Percentiles rank a stretch among this genome's conserved stretches.
Conservation (phyloP, 1,140 invertebrate genomes). For the Drosophila cardini region DNA sequence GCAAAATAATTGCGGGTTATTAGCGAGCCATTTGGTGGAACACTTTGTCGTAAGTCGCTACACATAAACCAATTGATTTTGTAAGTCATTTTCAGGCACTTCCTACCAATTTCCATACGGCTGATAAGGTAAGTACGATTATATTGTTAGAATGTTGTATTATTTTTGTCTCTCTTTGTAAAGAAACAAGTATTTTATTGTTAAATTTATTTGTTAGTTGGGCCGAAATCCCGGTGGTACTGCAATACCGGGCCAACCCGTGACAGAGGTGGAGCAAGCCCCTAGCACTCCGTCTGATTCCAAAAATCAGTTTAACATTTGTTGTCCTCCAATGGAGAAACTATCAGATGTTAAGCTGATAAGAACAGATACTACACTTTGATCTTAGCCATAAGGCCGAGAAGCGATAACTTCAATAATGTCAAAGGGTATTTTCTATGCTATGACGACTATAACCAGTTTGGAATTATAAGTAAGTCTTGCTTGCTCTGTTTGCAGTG, state of each 20-base stretch:
- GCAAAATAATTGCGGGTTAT: conserved; percentile 75
- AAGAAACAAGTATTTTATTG: too few relatives aligned
- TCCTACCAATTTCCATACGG: conserved; percentile 1
- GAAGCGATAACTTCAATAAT: conserved; percentile 45
- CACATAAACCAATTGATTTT: conserved; percentile 47
- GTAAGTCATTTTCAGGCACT: background rate
- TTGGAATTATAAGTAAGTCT: too few relatives aligned
- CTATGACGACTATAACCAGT: too few relatives aligned
- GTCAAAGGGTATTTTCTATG: too few relatives aligned
- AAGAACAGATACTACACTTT: conserved; percentile 87
- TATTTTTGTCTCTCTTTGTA: background rate
- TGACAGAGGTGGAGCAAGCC: conserved; percentile 86
- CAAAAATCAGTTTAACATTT: conserved; percentile 89
- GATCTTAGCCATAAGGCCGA: conserved; percentile 85
- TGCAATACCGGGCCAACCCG: conserved; percentile 88
- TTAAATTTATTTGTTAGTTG: conserved; percentile 12
- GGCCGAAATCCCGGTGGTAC: conserved; percentile 77
- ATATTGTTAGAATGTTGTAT: background rate
- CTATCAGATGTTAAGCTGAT: conserved; percentile 89
- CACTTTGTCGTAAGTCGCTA: conserved; percentile 43
- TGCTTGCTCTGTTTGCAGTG: too few relatives aligned
- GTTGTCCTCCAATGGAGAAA: conserved; percentile 86
- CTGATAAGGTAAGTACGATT: conserved; percentile 28
- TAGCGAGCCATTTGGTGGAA: conserved; percentile 64
- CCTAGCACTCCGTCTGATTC: conserved; percentile 85